Evolutionary conservation across 2,888 invertebrate species (phyloP).

Genomic region (Torymus auratus): DNA sequence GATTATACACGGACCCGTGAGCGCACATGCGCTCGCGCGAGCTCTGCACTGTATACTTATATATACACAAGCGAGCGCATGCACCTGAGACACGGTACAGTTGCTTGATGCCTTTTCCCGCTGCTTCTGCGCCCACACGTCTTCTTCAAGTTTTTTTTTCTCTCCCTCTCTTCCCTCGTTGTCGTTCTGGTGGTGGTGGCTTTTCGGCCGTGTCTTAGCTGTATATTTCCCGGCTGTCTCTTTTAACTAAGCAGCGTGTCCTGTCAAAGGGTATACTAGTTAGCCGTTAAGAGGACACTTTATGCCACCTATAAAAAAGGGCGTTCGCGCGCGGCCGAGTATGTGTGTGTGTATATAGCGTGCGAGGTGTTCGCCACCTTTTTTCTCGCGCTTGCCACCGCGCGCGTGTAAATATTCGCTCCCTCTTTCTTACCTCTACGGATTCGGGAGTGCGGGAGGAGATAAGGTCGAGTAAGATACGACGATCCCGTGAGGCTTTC

Average conservation of each 20-base stretch:
- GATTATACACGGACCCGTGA: slow-evolving; percentile 59
- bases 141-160: not conserved
- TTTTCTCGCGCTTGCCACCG: not conserved
- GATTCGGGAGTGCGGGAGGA: too few relatives aligned
- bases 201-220: not conserved
- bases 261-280: slow-evolving; percentile 4
- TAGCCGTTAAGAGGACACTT: slow-evolving; percentile 18
- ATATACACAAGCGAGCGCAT: too few relatives aligned
- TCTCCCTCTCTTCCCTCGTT: not conserved
- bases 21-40: too few relatives aligned
- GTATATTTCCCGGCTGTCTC: slow-evolving; percentile 10
- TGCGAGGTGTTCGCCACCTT: not conserved
- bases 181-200: not conserved
- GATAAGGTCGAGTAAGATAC: too few relatives aligned
- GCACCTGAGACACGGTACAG: too few relatives aligned
- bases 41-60: too few relatives aligned
- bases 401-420: too few relatives aligned
- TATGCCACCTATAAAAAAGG: slow-evolving; percentile 15
- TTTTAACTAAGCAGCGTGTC: slow-evolving; percentile 28
- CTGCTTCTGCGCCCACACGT: not conserved
- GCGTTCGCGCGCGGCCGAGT: not conserved
- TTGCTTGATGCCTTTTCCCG: too few relatives aligned
- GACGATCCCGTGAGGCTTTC: too few relatives aligned
- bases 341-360: too few relatives aligned
- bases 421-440: too few relatives aligned